These are phyloP conservation scores for Hydropsyche betteni DNA, from an alignment of 2,888 invertebrate species.

Conservation along the genomic window DNA sequence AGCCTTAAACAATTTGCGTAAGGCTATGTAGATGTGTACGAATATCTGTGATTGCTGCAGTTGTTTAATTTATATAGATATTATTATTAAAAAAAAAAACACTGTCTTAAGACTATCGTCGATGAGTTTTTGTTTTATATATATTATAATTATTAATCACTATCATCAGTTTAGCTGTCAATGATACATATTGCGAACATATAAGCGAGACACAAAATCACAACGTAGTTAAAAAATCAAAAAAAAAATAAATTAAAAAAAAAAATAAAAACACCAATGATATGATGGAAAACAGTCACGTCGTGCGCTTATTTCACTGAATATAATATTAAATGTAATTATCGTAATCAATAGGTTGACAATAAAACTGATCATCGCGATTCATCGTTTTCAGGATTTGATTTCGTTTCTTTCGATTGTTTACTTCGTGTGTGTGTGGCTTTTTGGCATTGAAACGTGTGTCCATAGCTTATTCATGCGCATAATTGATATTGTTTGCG, in stretches of 20 bases:
- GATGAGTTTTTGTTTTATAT: neutral
- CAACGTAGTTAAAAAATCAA: neutral
- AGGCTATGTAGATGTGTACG: constrained; percentile 17
- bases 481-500: no score
- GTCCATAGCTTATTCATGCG: no score
- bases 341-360: constrained; percentile 17
- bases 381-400: no score
- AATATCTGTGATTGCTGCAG: constrained; percentile 29
- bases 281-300: neutral
- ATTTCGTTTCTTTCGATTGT: no score
- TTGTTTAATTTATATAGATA: constrained; percentile 14
- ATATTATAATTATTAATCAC: neutral
- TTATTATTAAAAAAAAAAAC: neutral
- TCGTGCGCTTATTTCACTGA: constrained; percentile 9
- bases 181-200: neutral
- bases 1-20: constrained; percentile 21
- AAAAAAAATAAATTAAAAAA: neutral
- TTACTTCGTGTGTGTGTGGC: no score
- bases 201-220: constrained; percentile 9
- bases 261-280: neutral
- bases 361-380: constrained; percentile 21
- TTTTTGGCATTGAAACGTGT: no score
- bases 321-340: neutral
- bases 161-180: constrained; percentile 15
- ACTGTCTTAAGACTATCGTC: constrained; percentile 8